Base-by-base conservation (phyloP, 2,797 vertebrate genomes). In the Chrosomus eos region DNA sequence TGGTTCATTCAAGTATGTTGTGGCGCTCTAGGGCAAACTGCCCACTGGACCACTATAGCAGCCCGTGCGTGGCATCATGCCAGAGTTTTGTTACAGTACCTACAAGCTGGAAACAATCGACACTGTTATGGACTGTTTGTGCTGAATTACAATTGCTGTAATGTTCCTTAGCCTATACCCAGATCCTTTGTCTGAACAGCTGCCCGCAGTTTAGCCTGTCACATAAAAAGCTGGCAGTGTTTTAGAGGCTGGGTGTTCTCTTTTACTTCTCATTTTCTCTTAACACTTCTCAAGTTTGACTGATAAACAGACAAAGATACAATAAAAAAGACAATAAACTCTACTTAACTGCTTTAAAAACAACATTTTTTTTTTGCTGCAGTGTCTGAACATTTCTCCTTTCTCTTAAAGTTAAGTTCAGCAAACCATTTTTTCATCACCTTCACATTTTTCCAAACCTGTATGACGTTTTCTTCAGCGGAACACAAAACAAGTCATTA, bases 61-160 rank as follows among this genome's bases (percentile, higher is more conserved):
- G 55, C 55, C 75, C 68, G 16, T 80, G 60, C 70, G 16, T 73
- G 76, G 58, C 67, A 26, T 55, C 18, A 10, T 33, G 81, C 74
- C 67, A 74, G 70, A 31, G 51, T 45, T 64, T 51, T 68, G 75
- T 83, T 84, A 67, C 62, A 83, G 76, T 83, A 84, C 76, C 70
- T 75, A 51, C 60, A 87, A 84, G 81, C 81, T 87, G 86, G 86
- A 87, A 87, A 87, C 70, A 87, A 84, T 83, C 70, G 86, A 53
- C 86, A 80, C 66, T 78, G 81, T 80, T 84, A 87, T 45, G 81
- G 48, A 60, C 77, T 75, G 86, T 87, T 87, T 87, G 75, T 71
- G 4, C 60, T 60, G 77, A 64, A 78, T 80, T 83, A 72, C 62
- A 79, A 67, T 82, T 73, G 70, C 70, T 82, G 80, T 82, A 78